A percentile compares a stretch with the other conserved stretches of the same genome.
Evolutionary conservation across 2,113 vertebrate species (phyloP).

Genomic region (Spermophilus dauricus): DNA sequence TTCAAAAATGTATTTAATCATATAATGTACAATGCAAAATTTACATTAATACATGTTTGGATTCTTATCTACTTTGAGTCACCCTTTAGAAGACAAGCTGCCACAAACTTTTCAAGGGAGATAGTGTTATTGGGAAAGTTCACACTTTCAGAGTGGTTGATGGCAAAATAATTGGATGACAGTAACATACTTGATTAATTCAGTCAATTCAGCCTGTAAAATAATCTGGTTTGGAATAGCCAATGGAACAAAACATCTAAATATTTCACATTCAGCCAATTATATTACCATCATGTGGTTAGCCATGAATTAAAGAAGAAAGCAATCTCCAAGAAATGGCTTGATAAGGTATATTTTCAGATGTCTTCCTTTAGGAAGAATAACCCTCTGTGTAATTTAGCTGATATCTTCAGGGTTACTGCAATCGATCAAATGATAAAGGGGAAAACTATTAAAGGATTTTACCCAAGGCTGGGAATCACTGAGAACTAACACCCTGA

Average conservation of each 20-base stretch:
- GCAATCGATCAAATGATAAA: constrained; percentile 80
- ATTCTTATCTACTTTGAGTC: not conserved
- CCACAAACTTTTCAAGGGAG: constrained; percentile 58
- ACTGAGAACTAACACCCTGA: constrained; percentile 33
- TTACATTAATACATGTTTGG: not conserved
- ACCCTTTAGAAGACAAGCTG: constrained; percentile 47
- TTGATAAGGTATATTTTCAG: constrained; percentile 71
- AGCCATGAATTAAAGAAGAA: constrained; percentile 65
- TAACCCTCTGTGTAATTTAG: constrained; percentile 73
- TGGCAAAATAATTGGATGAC: constrained; percentile 54
- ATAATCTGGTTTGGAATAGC: constrained; percentile 41
- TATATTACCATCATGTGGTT: constrained; percentile 8
- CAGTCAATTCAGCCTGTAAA: constrained; percentile 27
- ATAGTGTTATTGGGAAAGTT: constrained; percentile 70
- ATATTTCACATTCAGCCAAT: constrained; percentile 46
- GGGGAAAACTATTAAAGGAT: constrained; percentile 37
- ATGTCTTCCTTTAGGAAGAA: constrained; percentile 79
- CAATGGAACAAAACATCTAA: constrained; percentile 41
- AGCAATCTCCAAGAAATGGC: constrained; percentile 67
- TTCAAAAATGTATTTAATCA: constrained; percentile 46
- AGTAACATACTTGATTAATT: constrained; percentile 3
- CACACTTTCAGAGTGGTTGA: not conserved
- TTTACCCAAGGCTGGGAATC: constrained; percentile 64
- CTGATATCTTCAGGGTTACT: constrained; percentile 68
- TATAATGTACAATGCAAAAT: constrained; percentile 3